Conservation (phyloP, 2,888 invertebrate species). For the Apoderus coryli region DNA sequence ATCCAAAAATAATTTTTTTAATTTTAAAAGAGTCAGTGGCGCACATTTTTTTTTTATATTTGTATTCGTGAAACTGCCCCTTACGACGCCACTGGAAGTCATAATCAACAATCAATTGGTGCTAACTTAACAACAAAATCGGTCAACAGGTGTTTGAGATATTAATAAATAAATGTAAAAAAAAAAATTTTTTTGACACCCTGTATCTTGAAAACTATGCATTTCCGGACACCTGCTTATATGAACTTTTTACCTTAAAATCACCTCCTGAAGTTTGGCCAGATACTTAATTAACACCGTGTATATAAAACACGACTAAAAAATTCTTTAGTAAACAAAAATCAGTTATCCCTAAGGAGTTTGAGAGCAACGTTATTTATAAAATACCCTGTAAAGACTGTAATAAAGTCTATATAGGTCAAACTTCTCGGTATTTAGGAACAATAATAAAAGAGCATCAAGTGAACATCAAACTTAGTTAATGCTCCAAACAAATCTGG, state of each 20-base stretch:
- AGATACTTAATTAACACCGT: slow-evolving; percentile 1
- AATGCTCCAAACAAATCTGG: too few species aligned
- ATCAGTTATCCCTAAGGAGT: too few species aligned
- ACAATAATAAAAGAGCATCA: too few species aligned
- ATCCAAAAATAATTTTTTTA: neutral
- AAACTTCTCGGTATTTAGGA: too few species aligned
- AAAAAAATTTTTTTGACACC: neutral
- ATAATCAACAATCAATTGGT: neutral
- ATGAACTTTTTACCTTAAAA: slow-evolving; percentile 2
- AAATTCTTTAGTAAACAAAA: too few species aligned
- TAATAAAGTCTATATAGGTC: too few species aligned
- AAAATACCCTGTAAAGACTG: too few species aligned
- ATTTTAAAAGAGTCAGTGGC: slow-evolving; percentile 2
- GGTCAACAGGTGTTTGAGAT: neutral
- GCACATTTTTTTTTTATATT: slow-evolving; percentile 1
- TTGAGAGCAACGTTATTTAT: too few species aligned
- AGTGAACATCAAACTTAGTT: too few species aligned
- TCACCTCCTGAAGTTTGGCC: slow-evolving; percentile 3
- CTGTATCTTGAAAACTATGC: neutral
- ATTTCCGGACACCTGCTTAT: neutral
- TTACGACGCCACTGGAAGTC: neutral
- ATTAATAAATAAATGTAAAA: too few species aligned
- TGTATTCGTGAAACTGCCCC: neutral
- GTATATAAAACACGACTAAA: too few species aligned
- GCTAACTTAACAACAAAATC: slow-evolving; percentile 2